Conservation (phyloP, 1,140 invertebrate genomes). For the Xylocopa sonorina region DNA sequence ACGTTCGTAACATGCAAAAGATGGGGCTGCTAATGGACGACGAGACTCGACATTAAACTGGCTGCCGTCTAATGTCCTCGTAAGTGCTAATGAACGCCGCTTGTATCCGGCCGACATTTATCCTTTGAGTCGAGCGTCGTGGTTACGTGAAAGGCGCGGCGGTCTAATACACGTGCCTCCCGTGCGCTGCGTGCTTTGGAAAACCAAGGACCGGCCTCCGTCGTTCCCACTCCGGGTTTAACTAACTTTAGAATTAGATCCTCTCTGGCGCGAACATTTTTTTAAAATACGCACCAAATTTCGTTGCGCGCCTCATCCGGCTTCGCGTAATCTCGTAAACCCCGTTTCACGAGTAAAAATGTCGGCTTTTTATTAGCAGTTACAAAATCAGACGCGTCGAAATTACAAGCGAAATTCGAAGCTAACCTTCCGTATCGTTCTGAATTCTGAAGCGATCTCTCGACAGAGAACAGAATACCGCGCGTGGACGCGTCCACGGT, state of each 20-base stretch:
- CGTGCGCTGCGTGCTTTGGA: slow-evolving; percentile 30
- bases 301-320: no score
- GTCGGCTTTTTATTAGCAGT: no score
- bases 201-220: background rate
- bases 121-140: slow-evolving; percentile 61
- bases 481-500: background rate
- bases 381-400: no score
- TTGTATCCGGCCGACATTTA: slow-evolving; percentile 63
- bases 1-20: slow-evolving; percentile 58
- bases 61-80: slow-evolving; percentile 64
- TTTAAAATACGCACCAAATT: no score
- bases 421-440: no score
- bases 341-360: background rate
- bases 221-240: background rate
- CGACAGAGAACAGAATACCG: no score
- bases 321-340: no score
- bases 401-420: no score
- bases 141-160: slow-evolving; percentile 53
- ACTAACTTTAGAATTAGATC: background rate
- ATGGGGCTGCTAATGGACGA: slow-evolving; percentile 62
- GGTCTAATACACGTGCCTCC: background rate
- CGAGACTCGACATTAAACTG: slow-evolving; percentile 47
- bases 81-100: slow-evolving; percentile 63
- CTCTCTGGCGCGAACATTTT: no score
- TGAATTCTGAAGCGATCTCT: no score